phyloP scores from a whole-genome alignment of 1,140 invertebrate genomes.

The Drosophila azteca region DNA sequence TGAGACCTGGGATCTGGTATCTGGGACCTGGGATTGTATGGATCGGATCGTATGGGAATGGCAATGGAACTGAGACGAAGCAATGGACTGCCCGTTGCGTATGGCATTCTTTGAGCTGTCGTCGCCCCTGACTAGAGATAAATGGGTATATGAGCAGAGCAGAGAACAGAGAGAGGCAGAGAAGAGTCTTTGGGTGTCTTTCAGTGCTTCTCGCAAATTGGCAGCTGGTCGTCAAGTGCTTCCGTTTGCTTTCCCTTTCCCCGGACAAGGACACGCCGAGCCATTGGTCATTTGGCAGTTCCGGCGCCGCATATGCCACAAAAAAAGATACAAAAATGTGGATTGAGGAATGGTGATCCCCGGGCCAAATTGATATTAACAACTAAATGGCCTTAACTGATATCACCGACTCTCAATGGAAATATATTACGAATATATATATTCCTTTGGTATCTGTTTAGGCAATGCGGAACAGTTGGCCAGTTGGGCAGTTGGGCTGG shows the following conservation, averaged over 20 bases:
- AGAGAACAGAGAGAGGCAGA: no score
- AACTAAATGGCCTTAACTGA: constrained; percentile 70
- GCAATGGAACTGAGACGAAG: constrained; percentile 24
- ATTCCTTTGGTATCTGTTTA: constrained; percentile 13
- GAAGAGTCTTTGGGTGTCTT: constrained; percentile 32
- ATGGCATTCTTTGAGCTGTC: constrained; percentile 80
- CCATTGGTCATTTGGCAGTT: constrained; percentile 49
- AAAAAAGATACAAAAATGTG: constrained; percentile 37
- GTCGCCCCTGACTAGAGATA: constrained; percentile 70
- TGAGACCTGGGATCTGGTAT: constrained; percentile 8
- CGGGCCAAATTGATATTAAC: constrained; percentile 28
- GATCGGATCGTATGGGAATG: constrained; percentile 20
- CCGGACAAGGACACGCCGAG: not conserved
- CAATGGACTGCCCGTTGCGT: constrained; percentile 74
- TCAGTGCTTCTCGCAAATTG: constrained; percentile 57
- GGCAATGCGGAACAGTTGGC: constrained; percentile 58
- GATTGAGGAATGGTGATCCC: constrained; percentile 26
- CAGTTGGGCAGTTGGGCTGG: constrained; percentile 16
- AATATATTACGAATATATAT: constrained; percentile 2
- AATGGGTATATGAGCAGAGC: constrained; percentile 35
- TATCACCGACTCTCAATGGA: constrained; percentile 9
- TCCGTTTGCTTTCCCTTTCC: constrained; percentile 61
- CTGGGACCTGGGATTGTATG: constrained; percentile 12
- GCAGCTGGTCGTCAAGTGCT: constrained; percentile 80
- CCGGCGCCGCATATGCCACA: constrained; percentile 73